Conservation (phyloP, 2,888 invertebrate species). For the Shargacucullia verbasci region DNA sequence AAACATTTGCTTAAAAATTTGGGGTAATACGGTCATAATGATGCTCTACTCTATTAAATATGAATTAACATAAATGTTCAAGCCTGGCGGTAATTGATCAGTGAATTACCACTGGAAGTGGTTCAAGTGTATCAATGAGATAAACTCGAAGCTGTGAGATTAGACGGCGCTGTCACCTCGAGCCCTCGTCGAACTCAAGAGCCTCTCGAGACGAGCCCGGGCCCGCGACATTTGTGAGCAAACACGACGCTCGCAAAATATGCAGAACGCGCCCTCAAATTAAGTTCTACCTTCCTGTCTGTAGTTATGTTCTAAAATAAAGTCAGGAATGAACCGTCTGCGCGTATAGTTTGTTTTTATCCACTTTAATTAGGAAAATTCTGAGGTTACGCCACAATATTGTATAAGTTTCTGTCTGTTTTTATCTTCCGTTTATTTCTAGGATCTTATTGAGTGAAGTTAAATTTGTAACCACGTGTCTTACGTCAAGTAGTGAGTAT, state of each 20-base stretch:
- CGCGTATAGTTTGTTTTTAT: constrained; percentile 31
- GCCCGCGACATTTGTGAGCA: constrained; percentile 76
- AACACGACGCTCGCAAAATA: constrained; percentile 79
- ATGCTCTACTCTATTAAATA: constrained; percentile 13
- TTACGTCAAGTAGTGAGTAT: no score
- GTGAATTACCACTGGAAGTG: constrained; percentile 59
- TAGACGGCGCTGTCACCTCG: constrained; percentile 82
- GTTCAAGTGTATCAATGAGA: constrained; percentile 71
- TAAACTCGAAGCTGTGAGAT: constrained; percentile 77
- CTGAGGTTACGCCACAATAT: constrained; percentile 26
- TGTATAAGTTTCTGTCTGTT: constrained; percentile 2
- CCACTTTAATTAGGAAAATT: constrained; percentile 38
- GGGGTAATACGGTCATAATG: neutral
- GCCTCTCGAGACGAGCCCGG: constrained; percentile 81
- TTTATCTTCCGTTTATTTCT: constrained; percentile 7
- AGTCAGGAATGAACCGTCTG: constrained; percentile 32
- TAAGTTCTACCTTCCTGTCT: constrained; percentile 57
- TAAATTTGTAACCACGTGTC: no score
- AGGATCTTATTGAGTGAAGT: constrained; percentile 8
- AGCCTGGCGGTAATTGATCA: constrained; percentile 58
- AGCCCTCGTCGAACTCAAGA: constrained; percentile 71
- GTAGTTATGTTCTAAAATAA: constrained; percentile 52
- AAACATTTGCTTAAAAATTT: no score
- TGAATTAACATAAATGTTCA: constrained; percentile 28
- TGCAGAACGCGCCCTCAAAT: constrained; percentile 70